Percentiles rank a stretch among this genome's conserved stretches.
These are phyloP conservation scores for Ephestia elutella DNA, from an alignment of 1,140 invertebrate genomes.

Conservation along the genomic window DNA sequence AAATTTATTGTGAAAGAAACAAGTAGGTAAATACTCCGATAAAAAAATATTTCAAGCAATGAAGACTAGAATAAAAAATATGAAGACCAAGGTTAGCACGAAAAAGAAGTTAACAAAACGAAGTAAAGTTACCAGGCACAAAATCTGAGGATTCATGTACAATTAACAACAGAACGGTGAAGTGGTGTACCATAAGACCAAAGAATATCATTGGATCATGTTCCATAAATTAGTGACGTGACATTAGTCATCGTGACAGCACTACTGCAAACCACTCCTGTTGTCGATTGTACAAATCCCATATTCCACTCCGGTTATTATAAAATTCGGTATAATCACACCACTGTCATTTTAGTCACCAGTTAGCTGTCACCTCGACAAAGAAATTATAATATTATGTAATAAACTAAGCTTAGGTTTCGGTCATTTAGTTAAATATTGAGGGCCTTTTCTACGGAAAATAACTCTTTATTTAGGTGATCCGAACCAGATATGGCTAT, in stretches of 20 bases:
- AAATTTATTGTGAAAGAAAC: background rate
- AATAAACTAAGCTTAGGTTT: background rate
- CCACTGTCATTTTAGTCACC: constrained; percentile 50
- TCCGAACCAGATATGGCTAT: background rate
- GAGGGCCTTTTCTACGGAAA: background rate
- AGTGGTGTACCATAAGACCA: background rate
- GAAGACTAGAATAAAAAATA: background rate
- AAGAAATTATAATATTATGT: constrained; percentile 2
- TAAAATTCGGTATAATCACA: constrained; percentile 33
- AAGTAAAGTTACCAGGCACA: constrained; percentile 34
- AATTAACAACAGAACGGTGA: constrained; percentile 31
- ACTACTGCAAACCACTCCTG: too few relatives aligned
- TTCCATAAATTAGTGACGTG: too few relatives aligned
- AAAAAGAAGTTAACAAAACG: too few relatives aligned
- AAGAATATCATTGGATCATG: too few relatives aligned
- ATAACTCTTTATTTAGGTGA: background rate
- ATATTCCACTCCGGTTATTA: constrained; percentile 31
- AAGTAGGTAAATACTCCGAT: constrained; percentile 12
- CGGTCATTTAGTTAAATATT: background rate
- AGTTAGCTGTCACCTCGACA: constrained; percentile 17
- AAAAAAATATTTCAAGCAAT: background rate
- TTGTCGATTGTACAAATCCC: constrained; percentile 21
- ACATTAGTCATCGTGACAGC: too few relatives aligned
- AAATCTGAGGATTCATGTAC: constrained; percentile 29
- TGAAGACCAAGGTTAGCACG: background rate